Evolutionary conservation across 2,888 invertebrate species (phyloP), one percentile per base, ranked within the genome.

Genomic region (Plagodis pulveraria): DNA sequence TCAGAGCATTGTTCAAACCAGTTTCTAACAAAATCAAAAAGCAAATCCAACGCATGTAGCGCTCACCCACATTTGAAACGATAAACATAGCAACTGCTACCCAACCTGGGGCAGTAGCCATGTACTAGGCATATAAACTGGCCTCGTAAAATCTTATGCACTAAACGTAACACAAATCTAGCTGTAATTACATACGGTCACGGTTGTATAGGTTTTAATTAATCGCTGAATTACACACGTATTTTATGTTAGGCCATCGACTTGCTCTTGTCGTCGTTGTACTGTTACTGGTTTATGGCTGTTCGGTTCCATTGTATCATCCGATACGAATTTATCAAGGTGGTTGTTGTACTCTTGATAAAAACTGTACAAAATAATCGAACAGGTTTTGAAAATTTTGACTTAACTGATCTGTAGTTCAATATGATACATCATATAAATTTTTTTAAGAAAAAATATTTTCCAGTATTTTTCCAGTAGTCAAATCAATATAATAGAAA

Each of bases 181-280:
- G 66, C 45, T 65, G 84, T 79, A 89, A 91, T 89, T 88, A 89
- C 87, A 34, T 75, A 71, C 71, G 77, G 91, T 86, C 83, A 89
- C 84, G 91, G 84, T 80, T 88, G 85, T 89, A 85, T 87, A 84
- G 86, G 77, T 90, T 91, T 91, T 90, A 90, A 91, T 91, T 91
- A 91, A 89, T 90, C 90, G 89, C 76, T 86, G 83, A 88, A 91
- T 91, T 91, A 91, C 89, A 85, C 84, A 79, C 77, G 81, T 82
- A 79, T 77, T 83, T 83, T 81, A 80, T 81, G 80, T 80, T 72
- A 65, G 73, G 74, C 77, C 85, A 85, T 85, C 78, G 79, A 75
- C 75, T 76, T 72, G 74, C 78, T 74, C 74, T 78, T 75, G 74
- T 76, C 71, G 76, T 67, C 64, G 77, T 76, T 73, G 77, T 64